phyloP scores from a whole-genome alignment of 2,113 vertebrate species.

The Cryptoleucopteryx plumbea region DNA sequence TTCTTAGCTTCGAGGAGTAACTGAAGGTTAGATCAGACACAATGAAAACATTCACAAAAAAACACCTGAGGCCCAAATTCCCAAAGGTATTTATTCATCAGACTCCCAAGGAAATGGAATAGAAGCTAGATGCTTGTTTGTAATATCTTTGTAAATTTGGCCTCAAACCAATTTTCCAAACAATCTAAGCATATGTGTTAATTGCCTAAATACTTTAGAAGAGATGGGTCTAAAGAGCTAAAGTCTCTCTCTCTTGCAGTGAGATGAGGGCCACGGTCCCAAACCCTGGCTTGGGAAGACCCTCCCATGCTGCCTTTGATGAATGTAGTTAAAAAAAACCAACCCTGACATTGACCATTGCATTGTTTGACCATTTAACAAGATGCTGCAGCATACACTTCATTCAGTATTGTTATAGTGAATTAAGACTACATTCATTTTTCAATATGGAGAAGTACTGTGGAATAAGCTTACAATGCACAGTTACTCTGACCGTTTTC shows the following conservation, averaged over 20 bases:
- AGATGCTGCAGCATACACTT: not conserved
- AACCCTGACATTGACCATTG: not conserved
- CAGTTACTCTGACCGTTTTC: not conserved
- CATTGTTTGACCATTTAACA: not conserved
- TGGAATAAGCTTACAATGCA: not conserved
- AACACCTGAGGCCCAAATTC: not conserved
- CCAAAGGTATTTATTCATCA: not conserved
- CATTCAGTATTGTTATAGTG: not conserved
- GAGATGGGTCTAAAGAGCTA: not conserved
- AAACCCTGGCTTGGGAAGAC: not conserved
- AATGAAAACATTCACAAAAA: not conserved
- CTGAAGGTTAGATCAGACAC: not conserved
- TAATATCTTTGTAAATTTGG: not conserved
- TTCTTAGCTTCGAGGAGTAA: not conserved
- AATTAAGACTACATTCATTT: not conserved
- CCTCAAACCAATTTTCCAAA: not conserved
- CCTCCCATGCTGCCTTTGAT: not conserved
- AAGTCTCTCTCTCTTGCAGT: not conserved
- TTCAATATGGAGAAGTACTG: not conserved
- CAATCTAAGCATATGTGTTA: not conserved
- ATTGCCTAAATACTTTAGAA: not conserved
- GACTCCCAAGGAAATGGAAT: not conserved
- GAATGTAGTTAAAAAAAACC: not conserved
- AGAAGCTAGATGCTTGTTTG: not conserved
- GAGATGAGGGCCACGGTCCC: not conserved